Evolutionary conservation across 2,888 invertebrate genomes (phyloP).

Genomic region (Ophion ventricosus): DNA sequence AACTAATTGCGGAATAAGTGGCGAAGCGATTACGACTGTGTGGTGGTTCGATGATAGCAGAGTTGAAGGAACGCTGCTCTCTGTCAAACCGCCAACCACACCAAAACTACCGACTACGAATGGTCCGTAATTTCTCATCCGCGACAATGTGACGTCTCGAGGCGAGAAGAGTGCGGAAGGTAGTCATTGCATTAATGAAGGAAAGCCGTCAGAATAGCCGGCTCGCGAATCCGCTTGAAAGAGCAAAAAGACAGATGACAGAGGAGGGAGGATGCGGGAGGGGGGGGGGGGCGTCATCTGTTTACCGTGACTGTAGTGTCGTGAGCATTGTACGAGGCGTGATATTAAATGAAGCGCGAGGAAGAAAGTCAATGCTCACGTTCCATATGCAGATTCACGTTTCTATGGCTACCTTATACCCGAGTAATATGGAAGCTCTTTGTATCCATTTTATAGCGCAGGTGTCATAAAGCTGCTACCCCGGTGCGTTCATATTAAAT

Average conservation of each 20-base stretch:
- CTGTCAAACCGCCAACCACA: neutral
- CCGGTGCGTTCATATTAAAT: slow-evolving; percentile 38
- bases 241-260: neutral
- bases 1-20: neutral
- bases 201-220: slow-evolving; percentile 28
- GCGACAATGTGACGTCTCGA: neutral
- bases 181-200: slow-evolving; percentile 39
- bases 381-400: slow-evolving; percentile 82
- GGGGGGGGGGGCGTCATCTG: slow-evolving; percentile 19
- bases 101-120: slow-evolving; percentile 2
- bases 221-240: neutral
- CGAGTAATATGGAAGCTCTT: slow-evolving; percentile 78
- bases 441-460: slow-evolving; percentile 81
- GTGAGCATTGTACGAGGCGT: slow-evolving; percentile 69
- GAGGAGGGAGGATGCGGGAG: neutral
- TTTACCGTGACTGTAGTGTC: slow-evolving; percentile 45
- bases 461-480: slow-evolving; percentile 76
- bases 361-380: slow-evolving; percentile 80
- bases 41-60: neutral
- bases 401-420: slow-evolving; percentile 71
- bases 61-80: neutral
- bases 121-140: neutral
- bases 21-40: neutral
- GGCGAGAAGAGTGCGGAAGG: slow-evolving; percentile 8
- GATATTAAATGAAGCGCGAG: slow-evolving; percentile 81